Evolutionary conservation across 2,888 invertebrate genomes (phyloP).

Genomic region (Chromoteleia sp.): DNA sequence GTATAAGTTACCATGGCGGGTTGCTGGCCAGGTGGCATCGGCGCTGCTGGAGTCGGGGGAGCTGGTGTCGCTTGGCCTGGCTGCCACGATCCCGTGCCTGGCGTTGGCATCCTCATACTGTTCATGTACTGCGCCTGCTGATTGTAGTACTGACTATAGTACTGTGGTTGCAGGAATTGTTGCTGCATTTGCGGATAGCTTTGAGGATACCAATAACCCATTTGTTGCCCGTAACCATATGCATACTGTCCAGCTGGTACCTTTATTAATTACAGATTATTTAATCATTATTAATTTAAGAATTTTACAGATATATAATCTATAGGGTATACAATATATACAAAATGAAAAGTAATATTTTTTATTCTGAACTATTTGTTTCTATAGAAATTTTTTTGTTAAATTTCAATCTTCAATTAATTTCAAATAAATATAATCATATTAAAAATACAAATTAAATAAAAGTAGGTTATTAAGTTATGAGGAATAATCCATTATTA

Average conservation of each 20-base stretch:
- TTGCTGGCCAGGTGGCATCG: slow-evolving; percentile 83
- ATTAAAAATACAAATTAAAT: no score
- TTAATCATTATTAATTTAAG: neutral
- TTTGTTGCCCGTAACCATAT: slow-evolving; percentile 94
- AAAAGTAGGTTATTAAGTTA: no score
- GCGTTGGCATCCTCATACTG: slow-evolving; percentile 85
- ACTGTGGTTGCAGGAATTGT: slow-evolving; percentile 91
- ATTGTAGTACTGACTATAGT: slow-evolving; percentile 88
- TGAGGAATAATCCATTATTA: no score
- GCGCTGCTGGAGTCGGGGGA: slow-evolving; percentile 82
- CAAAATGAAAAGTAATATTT: neutral
- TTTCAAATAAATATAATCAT: no score
- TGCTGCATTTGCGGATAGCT: slow-evolving; percentile 91
- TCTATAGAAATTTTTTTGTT: no score
- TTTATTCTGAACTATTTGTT: no score
- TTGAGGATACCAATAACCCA: slow-evolving; percentile 97
- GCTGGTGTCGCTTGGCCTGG: slow-evolving; percentile 85
- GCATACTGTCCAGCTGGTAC: slow-evolving; percentile 91
- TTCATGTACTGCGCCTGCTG: slow-evolving; percentile 87
- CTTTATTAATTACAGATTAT: slow-evolving; percentile 75
- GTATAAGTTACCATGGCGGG: slow-evolving; percentile 84
- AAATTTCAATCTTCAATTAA: no score
- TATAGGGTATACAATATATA: no score
- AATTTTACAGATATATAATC: no score
- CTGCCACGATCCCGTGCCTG: slow-evolving; percentile 84